Evolutionary conservation across 2,113 vertebrate genomes (phyloP).

Genomic region (Pterophyllum scalare): DNA sequence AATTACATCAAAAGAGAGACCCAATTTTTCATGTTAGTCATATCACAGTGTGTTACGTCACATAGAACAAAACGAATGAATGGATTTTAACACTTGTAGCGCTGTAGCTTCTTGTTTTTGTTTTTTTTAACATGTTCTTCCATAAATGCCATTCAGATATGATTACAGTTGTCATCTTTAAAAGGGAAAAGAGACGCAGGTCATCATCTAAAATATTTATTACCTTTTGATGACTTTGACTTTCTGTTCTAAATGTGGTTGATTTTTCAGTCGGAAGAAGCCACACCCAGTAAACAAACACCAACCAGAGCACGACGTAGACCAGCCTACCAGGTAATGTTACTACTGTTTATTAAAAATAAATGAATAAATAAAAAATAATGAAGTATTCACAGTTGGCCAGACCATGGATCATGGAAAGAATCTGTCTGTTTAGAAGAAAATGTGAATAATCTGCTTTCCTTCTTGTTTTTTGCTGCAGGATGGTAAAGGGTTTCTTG

Average conservation of each 20-base stretch:
- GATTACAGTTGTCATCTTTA: not conserved
- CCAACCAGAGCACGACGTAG: constrained; percentile 53
- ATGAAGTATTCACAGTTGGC: not conserved
- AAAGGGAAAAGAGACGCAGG: not conserved
- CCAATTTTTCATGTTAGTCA: not conserved
- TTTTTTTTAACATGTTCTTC: not conserved
- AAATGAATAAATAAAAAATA: not conserved
- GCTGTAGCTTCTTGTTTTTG: not conserved
- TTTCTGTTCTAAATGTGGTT: not conserved
- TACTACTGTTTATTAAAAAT: not conserved
- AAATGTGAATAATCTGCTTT: not conserved
- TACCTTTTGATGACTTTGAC: not conserved
- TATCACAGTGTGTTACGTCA: not conserved
- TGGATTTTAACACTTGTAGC: not conserved
- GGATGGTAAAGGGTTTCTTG: constrained; percentile 89
- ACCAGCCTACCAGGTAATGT: constrained; percentile 66
- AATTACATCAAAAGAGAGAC: not conserved
- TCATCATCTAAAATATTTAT: not conserved
- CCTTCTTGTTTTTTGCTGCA: constrained; percentile 43
- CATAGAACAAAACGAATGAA: constrained; percentile 7
- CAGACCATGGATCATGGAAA: not conserved
- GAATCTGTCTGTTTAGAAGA: not conserved
- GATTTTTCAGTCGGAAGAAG: constrained; percentile 57
- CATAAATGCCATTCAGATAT: not conserved
- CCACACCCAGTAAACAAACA: constrained; percentile 27